Conservation (phyloP, 2,113 vertebrate genomes). For the Gavialis gangeticus region DNA sequence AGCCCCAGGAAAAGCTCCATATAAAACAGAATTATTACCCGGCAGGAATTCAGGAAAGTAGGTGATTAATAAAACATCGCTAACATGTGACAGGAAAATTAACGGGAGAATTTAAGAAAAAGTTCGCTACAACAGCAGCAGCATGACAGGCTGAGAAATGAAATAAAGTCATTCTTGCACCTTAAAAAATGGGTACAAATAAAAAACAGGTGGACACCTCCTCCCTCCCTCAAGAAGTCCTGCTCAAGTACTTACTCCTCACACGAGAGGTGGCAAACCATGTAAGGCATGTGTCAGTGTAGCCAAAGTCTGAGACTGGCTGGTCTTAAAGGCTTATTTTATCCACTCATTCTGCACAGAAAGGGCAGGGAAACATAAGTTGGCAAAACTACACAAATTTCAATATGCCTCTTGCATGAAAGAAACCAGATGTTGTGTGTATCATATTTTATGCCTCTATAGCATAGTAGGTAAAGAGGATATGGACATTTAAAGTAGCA, state of each 20-base stretch:
- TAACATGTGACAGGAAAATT: rapidly evolving
- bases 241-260: rapidly evolving
- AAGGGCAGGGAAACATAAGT: rapidly evolving
- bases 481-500: neutral
- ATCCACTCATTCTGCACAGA: rapidly evolving
- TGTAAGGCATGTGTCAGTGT: neutral
- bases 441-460: neutral
- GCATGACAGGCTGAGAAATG: neutral
- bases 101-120: neutral
- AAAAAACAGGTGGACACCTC: neutral
- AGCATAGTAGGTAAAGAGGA: neutral
- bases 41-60: neutral
- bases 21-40: neutral
- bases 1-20: conserved; percentile 8
- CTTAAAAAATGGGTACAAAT: neutral
- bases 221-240: neutral
- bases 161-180: neutral
- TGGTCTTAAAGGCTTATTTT: neutral
- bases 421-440: neutral
- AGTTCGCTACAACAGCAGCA: neutral
- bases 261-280: neutral
- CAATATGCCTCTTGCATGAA: neutral
- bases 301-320: neutral
- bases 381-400: neutral
- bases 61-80: neutral